Conservation (phyloP, 2,113 vertebrate species). For the Lates calcarifer region DNA sequence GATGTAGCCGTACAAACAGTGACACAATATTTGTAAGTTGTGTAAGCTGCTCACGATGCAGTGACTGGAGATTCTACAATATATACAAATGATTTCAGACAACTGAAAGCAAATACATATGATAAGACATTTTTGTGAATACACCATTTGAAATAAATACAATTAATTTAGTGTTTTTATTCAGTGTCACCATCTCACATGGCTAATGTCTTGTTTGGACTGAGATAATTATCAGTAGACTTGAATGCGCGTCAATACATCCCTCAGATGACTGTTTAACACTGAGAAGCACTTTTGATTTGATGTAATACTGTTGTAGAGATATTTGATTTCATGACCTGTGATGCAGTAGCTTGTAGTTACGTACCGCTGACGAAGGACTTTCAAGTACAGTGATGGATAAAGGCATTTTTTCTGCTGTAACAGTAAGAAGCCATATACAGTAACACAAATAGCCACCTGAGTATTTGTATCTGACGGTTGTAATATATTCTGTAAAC, state of each 20-base stretch:
- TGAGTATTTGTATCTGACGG: conserved; percentile 37
- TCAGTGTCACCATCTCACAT: not conserved
- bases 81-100: conserved; percentile 38
- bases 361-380: not conserved
- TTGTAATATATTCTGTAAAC: conserved; percentile 10
- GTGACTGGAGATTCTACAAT: conserved; percentile 27
- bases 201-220: conserved; percentile 1
- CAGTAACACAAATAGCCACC: conserved; percentile 26
- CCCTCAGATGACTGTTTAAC: conserved; percentile 2
- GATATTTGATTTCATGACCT: conserved; percentile 9
- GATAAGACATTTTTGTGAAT: conserved; percentile 28
- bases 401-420: conserved; percentile 16
- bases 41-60: not conserved
- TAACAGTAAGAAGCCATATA: not conserved
- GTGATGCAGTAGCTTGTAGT: not conserved
- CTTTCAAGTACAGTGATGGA: conserved; percentile 50
- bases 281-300: conserved; percentile 13
- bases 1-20: conserved; percentile 36
- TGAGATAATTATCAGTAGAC: conserved; percentile 19
- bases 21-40: conserved; percentile 11
- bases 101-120: conserved; percentile 35
- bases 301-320: conserved; percentile 19
- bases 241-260: conserved; percentile 5
- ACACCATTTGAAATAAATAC: conserved; percentile 60
- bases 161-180: conserved; percentile 52